These are phyloP conservation scores for Gasteruption jaculator DNA, from an alignment of 2,888 invertebrate species.

Conservation along the genomic window DNA sequence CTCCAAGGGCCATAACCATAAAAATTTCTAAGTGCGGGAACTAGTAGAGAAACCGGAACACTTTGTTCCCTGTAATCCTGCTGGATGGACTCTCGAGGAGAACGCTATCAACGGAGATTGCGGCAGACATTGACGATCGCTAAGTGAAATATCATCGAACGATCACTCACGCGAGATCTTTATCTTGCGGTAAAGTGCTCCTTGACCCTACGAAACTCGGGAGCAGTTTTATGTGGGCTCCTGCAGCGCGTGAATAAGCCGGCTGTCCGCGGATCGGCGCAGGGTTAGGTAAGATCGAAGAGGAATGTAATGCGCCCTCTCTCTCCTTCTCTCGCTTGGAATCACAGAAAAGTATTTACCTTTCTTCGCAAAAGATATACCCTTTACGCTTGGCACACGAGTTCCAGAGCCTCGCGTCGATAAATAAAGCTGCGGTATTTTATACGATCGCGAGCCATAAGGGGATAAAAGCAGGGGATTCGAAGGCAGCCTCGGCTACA, in stretches of 20 bases:
- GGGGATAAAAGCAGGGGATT: conserved; percentile 21
- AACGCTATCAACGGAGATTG: conserved; percentile 6
- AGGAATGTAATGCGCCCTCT: conserved; percentile 39
- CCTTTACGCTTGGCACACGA: conserved; percentile 18
- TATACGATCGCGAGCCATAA: conserved; percentile 31
- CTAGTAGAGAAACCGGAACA: too few relatives aligned
- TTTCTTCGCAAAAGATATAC: conserved; percentile 20
- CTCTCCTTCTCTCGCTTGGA: conserved; percentile 22
- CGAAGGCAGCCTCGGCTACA: conserved; percentile 21
- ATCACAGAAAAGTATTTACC: conserved; percentile 36
- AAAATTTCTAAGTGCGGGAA: too few relatives aligned
- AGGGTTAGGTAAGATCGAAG: conserved; percentile 37
- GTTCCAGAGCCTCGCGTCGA: conserved; percentile 28
- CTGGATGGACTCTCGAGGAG: conserved; percentile 1
- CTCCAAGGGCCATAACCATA: too few relatives aligned
- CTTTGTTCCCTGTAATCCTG: not conserved
- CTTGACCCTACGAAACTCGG: conserved; percentile 42
- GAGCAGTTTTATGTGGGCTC: conserved; percentile 43
- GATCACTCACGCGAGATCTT: conserved; percentile 38
- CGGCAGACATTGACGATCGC: conserved; percentile 30
- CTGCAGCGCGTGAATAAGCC: conserved; percentile 36
- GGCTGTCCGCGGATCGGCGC: conserved; percentile 23
- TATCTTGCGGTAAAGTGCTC: conserved; percentile 42
- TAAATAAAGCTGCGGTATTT: conserved; percentile 44
- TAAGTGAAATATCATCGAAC: conserved; percentile 43